Evolutionary conservation across 1,140 invertebrate genomes (phyloP).

Genomic region (Gryon sp.): DNA sequence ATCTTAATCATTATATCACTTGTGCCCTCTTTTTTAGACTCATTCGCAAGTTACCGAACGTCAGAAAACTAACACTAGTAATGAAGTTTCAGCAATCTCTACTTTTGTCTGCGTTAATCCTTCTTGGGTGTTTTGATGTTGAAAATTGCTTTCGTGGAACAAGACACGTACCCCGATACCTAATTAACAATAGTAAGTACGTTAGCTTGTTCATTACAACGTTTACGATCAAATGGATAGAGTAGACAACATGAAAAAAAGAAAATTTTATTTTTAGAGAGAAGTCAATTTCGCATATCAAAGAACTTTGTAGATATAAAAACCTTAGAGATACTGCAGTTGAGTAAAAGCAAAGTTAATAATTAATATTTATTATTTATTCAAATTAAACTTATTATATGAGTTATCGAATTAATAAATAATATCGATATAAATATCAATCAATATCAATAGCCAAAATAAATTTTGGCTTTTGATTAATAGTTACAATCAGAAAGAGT

Average conservation of each 20-base stretch:
- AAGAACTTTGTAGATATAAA: too few species aligned
- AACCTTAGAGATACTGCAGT: too few species aligned
- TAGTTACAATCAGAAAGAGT: too few species aligned
- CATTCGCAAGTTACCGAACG: slow-evolving; percentile 56
- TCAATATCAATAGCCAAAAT: too few species aligned
- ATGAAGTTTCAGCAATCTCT: slow-evolving; percentile 49
- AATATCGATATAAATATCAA: too few species aligned
- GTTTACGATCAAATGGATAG: slow-evolving; percentile 63
- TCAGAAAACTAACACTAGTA: slow-evolving; percentile 59
- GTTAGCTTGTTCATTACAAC: slow-evolving; percentile 47
- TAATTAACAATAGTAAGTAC: slow-evolving; percentile 44
- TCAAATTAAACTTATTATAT: too few species aligned
- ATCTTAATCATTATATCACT: slow-evolving; percentile 63
- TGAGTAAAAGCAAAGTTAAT: too few species aligned
- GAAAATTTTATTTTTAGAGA: slow-evolving; percentile 29
- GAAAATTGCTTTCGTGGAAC: slow-evolving; percentile 30
- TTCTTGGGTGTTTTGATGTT: slow-evolving; percentile 22
- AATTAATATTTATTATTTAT: too few species aligned
- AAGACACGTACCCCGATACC: slow-evolving; percentile 43
- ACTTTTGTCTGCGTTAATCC: slow-evolving; percentile 15
- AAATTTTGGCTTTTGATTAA: too few species aligned
- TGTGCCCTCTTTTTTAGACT: slow-evolving; percentile 37
- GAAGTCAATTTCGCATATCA: neutral
- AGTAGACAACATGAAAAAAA: slow-evolving; percentile 41
- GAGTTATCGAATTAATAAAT: too few species aligned